phyloP scores from a whole-genome alignment of 2,888 invertebrate genomes.

The Cerastis rubricosa region DNA sequence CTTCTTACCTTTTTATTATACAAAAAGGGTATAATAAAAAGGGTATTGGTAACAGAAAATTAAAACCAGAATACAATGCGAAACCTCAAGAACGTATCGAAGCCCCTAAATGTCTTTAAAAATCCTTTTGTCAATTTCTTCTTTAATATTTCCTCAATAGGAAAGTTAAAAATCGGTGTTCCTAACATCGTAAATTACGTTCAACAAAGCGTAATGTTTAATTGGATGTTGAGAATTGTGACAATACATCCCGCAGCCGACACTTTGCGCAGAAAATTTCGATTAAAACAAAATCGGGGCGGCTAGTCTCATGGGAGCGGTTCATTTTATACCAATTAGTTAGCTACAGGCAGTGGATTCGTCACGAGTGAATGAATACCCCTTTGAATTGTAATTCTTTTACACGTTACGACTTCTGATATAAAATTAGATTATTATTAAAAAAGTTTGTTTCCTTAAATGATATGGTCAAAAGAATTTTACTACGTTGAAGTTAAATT shows the following conservation, averaged over 20 bases:
- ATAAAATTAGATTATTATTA: not conserved
- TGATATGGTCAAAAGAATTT: not conserved
- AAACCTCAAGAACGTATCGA: conserved; percentile 45
- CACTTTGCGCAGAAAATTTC: conserved; percentile 81
- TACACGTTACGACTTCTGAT: conserved; percentile 44
- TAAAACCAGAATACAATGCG: conserved; percentile 43
- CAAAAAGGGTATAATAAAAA: too few relatives aligned
- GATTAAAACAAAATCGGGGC: conserved; percentile 87
- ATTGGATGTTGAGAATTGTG: conserved; percentile 71
- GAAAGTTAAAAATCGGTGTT: conserved; percentile 28
- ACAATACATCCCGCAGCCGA: conserved; percentile 70
- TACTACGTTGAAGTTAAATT: not conserved
- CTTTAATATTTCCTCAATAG: conserved; percentile 35
- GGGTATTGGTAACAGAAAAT: conserved; percentile 14
- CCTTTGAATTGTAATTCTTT: conserved; percentile 78
- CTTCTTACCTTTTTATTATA: too few relatives aligned
- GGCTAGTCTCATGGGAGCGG: conserved; percentile 82
- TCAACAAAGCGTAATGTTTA: conserved; percentile 69
- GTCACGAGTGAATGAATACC: conserved; percentile 89
- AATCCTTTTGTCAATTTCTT: conserved; percentile 45
- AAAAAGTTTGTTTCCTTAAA: not conserved
- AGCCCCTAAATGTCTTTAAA: conserved; percentile 24
- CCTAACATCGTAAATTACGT: conserved; percentile 56
- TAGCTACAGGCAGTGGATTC: conserved; percentile 87
- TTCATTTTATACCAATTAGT: conserved; percentile 91